Percentiles rank a stretch among this genome's conserved stretches.
These are phyloP conservation scores for Marcusenius ussheri DNA, from an alignment of 2,113 vertebrate species.

Conservation along the genomic window DNA sequence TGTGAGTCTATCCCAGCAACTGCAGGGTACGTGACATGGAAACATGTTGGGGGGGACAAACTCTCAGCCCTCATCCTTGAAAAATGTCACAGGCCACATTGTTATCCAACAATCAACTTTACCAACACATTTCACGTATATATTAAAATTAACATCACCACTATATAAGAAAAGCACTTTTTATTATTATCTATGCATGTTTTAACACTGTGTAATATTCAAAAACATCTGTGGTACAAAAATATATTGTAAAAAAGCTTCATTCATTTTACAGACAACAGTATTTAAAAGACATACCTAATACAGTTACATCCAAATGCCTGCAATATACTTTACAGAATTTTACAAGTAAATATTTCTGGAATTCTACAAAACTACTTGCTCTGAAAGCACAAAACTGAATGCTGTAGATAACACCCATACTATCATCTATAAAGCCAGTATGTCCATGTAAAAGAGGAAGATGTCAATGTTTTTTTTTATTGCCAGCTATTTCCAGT, in stretches of 20 bases:
- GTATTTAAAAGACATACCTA: neutral
- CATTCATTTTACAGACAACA: neutral
- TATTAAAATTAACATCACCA: neutral
- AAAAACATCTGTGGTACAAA: conserved; percentile 4
- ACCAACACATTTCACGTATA: neutral
- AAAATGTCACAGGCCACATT: neutral
- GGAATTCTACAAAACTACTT: neutral
- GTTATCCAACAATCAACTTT: neutral
- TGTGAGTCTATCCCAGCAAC: neutral
- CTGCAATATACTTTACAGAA: neutral
- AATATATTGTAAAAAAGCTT: neutral
- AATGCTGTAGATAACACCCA: neutral
- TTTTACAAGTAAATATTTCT: neutral
- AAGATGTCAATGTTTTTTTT: neutral
- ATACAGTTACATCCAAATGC: neutral
- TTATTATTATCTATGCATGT: neutral
- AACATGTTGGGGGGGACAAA: neutral
- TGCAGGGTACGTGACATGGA: neutral
- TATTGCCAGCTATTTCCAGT: neutral
- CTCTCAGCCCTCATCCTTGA: neutral
- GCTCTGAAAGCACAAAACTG: neutral
- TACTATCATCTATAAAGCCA: neutral
- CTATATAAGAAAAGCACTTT: neutral
- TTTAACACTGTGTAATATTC: neutral
- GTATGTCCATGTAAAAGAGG: neutral